Evolutionary conservation across 2,113 vertebrate genomes (phyloP).

Genomic region (Butorides virescens): DNA sequence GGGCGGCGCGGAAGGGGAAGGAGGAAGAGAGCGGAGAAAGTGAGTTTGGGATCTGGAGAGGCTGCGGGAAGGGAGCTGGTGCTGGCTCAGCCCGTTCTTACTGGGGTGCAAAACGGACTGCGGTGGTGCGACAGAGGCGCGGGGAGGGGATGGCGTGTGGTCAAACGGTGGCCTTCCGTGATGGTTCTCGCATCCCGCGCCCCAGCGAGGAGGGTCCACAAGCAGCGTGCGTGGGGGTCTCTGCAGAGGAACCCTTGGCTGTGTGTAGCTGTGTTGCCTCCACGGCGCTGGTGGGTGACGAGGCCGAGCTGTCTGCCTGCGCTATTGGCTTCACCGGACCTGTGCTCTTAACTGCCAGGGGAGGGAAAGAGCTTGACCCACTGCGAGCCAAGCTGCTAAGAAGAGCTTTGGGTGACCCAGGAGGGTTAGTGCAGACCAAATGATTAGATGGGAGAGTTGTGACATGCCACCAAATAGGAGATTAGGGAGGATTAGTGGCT

Average conservation of each 20-base stretch:
- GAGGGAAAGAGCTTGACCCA: not conserved
- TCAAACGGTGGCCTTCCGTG: not conserved
- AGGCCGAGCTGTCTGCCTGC: not conserved
- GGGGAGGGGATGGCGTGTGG: not conserved
- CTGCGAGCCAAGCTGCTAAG: not conserved
- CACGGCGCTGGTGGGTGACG: rapidly evolving
- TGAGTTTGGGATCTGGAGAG: not conserved
- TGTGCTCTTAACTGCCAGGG: not conserved
- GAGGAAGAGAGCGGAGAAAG: not conserved
- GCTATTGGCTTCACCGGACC: not conserved
- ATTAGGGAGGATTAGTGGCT: constrained; percentile 33
- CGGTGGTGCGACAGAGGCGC: not conserved
- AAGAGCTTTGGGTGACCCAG: not conserved
- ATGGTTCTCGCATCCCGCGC: rapidly evolving
- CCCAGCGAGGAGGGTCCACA: rapidly evolving
- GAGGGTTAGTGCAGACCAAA: not conserved
- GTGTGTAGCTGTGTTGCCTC: rapidly evolving
- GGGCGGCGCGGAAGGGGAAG: not conserved
- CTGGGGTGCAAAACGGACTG: not conserved
- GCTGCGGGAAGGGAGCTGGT: not conserved
- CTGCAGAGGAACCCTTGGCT: not conserved
- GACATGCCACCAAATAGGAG: constrained; percentile 27
- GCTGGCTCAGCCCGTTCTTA: not conserved
- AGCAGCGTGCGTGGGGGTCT: not conserved
- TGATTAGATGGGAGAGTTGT: not conserved